Evolutionary conservation across 2,888 invertebrate genomes (phyloP).

Genomic region (Tiliacea citrago): DNA sequence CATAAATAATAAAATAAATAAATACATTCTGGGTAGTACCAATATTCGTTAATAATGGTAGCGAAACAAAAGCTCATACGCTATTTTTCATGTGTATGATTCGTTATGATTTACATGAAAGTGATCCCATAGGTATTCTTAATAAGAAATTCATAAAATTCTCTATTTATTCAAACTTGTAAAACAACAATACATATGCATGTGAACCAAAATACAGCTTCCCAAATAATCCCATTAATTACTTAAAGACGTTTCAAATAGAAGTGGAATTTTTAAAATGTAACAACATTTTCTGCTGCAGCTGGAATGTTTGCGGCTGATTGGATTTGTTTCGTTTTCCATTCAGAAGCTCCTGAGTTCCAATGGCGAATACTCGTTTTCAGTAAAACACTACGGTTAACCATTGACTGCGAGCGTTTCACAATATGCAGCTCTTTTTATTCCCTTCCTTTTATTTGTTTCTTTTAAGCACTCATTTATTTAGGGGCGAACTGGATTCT

Average conservation of each 20-base stretch:
- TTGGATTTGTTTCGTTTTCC: constrained; percentile 84
- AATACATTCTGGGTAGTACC: background rate
- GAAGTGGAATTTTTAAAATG: constrained; percentile 71
- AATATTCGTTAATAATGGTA: no score
- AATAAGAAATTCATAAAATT: no score
- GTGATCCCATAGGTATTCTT: no score
- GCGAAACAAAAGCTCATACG: no score
- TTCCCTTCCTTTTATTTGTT: constrained; percentile 79
- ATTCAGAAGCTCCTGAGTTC: constrained; percentile 72
- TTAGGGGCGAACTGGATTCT: constrained; percentile 67
- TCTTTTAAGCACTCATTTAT: constrained; percentile 78
- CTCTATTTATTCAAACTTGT: no score
- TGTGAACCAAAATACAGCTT: background rate
- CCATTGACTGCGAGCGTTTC: constrained; percentile 76
- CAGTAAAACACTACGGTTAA: constrained; percentile 77
- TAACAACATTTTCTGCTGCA: constrained; percentile 71
- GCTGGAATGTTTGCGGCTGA: constrained; percentile 78
- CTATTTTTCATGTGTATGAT: no score
- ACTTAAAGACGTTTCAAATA: constrained; percentile 67
- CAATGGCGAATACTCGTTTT: constrained; percentile 73
- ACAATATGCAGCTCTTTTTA: constrained; percentile 79
- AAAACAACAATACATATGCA: background rate
- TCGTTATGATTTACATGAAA: no score
- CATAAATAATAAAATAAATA: no score
- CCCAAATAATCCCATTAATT: constrained; percentile 52